A percentile compares a stretch with the other conserved stretches of the same genome.
Evolutionary conservation across 2,113 vertebrate genomes (phyloP).

Genomic region (Ovibos moschatus): DNA sequence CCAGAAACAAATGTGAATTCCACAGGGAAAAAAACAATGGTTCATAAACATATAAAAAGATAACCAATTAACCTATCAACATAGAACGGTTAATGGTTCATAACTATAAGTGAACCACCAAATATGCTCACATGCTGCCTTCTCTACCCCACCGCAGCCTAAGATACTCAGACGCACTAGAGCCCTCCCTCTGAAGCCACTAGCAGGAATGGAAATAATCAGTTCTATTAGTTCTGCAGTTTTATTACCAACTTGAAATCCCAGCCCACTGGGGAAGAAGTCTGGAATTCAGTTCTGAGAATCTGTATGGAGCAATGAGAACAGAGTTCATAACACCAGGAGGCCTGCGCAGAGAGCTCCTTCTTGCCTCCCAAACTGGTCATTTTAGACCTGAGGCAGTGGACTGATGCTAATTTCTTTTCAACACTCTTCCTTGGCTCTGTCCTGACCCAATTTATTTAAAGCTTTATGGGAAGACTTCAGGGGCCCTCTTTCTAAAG

Average conservation of each 20-base stretch:
- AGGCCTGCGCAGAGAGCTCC: neutral
- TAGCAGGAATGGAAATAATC: conserved; percentile 93
- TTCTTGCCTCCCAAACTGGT: conserved; percentile 33
- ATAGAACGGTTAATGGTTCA: neutral
- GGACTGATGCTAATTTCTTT: neutral
- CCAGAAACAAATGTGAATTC: neutral
- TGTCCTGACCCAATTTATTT: neutral
- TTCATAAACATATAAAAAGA: neutral
- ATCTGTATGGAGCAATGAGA: conserved; percentile 18
- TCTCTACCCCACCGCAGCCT: conserved; percentile 86
- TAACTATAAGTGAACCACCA: neutral
- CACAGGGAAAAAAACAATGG: neutral
- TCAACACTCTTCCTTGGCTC: neutral
- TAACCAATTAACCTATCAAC: neutral
- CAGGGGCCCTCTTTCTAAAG: neutral
- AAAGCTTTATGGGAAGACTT: neutral
- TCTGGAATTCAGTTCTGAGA: neutral
- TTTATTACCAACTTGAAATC: neutral
- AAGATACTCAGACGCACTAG: conserved; percentile 91
- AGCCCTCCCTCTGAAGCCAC: conserved; percentile 89
- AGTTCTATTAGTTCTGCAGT: conserved; percentile 87
- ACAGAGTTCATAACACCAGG: neutral
- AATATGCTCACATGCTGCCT: conserved; percentile 79
- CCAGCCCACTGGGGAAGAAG: conserved; percentile 53
- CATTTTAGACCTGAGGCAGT: neutral